Evolutionary conservation across 1,140 invertebrate genomes (phyloP).

Genomic region (Batillaria attramentaria): DNA sequence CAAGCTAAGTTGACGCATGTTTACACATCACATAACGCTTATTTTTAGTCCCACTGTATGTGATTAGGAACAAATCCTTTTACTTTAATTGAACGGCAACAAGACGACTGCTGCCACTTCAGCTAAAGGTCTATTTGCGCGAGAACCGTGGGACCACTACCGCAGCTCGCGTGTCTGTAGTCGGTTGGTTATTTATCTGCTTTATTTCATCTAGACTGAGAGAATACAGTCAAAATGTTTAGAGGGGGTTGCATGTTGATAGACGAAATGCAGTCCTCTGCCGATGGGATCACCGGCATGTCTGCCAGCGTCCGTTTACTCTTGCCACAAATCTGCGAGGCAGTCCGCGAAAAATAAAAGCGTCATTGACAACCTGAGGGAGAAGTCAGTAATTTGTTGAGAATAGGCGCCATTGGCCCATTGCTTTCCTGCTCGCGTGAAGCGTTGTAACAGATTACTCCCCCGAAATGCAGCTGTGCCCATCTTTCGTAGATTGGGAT

Average conservation of each 20-base stretch:
- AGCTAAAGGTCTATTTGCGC: neutral
- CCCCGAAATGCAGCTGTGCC: neutral
- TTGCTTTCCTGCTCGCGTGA: neutral
- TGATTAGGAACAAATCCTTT: neutral
- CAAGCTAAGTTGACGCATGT: neutral
- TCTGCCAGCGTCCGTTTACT: too few species aligned
- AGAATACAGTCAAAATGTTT: too few species aligned
- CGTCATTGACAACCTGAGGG: slow-evolving; percentile 28
- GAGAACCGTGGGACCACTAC: too few species aligned
- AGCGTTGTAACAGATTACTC: neutral
- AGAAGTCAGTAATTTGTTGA: neutral
- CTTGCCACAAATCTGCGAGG: too few species aligned
- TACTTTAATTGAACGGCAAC: too few species aligned
- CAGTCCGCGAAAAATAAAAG: neutral
- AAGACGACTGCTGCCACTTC: neutral
- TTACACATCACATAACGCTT: neutral
- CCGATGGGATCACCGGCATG: too few species aligned
- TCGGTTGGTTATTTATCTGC: too few species aligned
- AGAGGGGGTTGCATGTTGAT: too few species aligned
- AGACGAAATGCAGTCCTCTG: too few species aligned
- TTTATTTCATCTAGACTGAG: too few species aligned
- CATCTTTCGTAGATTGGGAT: neutral
- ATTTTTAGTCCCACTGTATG: neutral
- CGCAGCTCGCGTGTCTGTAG: too few species aligned
- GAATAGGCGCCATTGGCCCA: neutral